phyloP scores from a whole-genome alignment of 1,140 invertebrate species.

The Hylyphantes graminicola region DNA sequence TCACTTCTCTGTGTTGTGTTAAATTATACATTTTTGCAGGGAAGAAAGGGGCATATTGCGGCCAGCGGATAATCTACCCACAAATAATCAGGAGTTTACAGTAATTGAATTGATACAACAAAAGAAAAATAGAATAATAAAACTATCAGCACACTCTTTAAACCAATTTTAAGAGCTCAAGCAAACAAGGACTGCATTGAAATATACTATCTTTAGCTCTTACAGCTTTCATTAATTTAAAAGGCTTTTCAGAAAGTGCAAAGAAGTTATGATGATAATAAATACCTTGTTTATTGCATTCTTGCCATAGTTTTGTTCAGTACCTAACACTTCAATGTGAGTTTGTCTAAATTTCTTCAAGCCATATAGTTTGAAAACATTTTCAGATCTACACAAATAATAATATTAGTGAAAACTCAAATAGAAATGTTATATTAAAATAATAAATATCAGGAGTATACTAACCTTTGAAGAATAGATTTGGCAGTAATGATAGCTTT shows the following conservation, averaged over 20 bases:
- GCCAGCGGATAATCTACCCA: no score
- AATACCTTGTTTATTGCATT: slow-evolving; percentile 63
- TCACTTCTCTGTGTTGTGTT: no score
- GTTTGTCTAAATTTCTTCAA: slow-evolving; percentile 68
- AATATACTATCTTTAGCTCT: background rate
- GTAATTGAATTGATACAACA: background rate
- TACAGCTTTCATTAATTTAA: background rate
- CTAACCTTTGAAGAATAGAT: slow-evolving; percentile 68
- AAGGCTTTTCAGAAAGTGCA: background rate
- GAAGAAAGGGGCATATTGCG: no score
- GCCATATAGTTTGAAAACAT: slow-evolving; percentile 68
- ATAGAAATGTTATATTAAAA: background rate
- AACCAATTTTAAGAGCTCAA: background rate
- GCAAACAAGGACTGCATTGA: background rate
- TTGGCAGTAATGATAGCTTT: slow-evolving; percentile 71
- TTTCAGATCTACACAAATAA: slow-evolving; percentile 61
- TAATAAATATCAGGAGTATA: background rate
- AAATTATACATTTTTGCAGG: no score
- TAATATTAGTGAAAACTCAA: background rate
- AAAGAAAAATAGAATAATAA: background rate
- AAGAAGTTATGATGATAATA: background rate
- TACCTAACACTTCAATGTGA: slow-evolving; percentile 70
- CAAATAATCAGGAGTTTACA: no score
- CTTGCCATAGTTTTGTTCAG: slow-evolving; percentile 69
- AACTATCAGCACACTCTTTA: background rate